phyloP scores from a whole-genome alignment of 2,888 invertebrate species.

The Aproaerema taeniolella region DNA sequence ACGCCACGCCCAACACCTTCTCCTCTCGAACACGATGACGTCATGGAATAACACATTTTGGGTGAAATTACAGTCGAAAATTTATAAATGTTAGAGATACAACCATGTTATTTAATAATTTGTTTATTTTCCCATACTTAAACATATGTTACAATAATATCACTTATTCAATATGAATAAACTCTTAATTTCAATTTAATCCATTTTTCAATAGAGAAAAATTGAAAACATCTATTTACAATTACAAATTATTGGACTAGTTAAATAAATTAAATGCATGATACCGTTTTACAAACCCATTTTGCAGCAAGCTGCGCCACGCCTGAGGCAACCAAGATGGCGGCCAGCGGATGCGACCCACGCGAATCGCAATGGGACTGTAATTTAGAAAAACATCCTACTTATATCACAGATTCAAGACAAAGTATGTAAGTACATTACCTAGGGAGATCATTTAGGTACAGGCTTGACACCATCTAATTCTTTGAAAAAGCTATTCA shows the following conservation, averaged over 20 bases:
- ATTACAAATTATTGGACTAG: constrained; percentile 42
- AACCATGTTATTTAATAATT: constrained; percentile 40
- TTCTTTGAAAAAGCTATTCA: constrained; percentile 82
- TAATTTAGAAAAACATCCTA: constrained; percentile 77
- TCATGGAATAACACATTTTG: constrained; percentile 74
- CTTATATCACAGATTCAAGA: constrained; percentile 71
- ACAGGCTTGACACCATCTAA: constrained; percentile 78
- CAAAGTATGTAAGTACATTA: constrained; percentile 55
- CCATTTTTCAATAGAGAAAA: constrained; percentile 48
- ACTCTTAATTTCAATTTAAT: constrained; percentile 60
- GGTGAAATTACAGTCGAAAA: constrained; percentile 59
- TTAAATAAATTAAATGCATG: constrained; percentile 65
- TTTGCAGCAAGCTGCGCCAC: constrained; percentile 78
- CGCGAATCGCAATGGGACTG: constrained; percentile 77
- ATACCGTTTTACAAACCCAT: constrained; percentile 78
- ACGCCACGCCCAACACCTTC: constrained; percentile 51
- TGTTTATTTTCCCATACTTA: constrained; percentile 71
- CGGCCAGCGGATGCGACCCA: constrained; percentile 75
- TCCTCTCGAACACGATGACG: constrained; percentile 52
- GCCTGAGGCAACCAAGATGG: constrained; percentile 78
- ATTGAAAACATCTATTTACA: constrained; percentile 53
- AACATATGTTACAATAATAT: constrained; percentile 68
- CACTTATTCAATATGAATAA: constrained; percentile 75
- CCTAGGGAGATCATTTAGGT: constrained; percentile 47
- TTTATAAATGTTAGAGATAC: constrained; percentile 47